These are phyloP conservation scores for Apocheima hispidaria DNA, from an alignment of 2,888 invertebrate genomes.

Conservation along the genomic window DNA sequence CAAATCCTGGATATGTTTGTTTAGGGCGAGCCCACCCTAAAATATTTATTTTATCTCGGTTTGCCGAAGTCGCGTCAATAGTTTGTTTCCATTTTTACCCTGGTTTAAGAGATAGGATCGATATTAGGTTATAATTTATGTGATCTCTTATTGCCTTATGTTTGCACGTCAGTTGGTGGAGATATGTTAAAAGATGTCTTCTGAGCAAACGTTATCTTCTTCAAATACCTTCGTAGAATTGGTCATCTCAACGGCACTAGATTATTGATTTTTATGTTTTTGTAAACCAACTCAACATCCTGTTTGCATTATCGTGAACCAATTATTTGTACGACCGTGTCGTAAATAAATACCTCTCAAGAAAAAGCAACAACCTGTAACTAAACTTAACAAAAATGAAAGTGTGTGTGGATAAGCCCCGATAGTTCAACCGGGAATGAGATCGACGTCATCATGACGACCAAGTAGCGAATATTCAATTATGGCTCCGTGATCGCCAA, in stretches of 20 bases:
- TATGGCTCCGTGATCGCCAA: too few species aligned
- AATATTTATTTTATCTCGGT: constrained; percentile 86
- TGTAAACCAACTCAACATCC: constrained; percentile 63
- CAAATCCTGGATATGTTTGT: constrained; percentile 84
- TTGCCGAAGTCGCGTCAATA: constrained; percentile 85
- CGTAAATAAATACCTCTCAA: too few species aligned
- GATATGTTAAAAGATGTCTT: constrained; percentile 81
- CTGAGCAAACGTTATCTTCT: constrained; percentile 77
- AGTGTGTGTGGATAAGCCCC: too few species aligned
- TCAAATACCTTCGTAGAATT: constrained; percentile 81
- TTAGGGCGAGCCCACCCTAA: constrained; percentile 85
- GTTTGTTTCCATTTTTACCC: constrained; percentile 81
- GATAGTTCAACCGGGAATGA: too few species aligned
- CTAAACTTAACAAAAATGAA: too few species aligned
- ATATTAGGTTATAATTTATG: constrained; percentile 81
- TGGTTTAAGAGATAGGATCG: constrained; percentile 76
- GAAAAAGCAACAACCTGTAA: too few species aligned
- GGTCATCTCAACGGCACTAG: constrained; percentile 54
- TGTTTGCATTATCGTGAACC: constrained; percentile 61
- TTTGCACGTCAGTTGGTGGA: constrained; percentile 67
- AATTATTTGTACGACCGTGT: not conserved
- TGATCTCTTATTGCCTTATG: constrained; percentile 68
- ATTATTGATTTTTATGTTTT: constrained; percentile 73
- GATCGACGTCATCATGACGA: too few species aligned
- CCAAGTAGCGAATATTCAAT: too few species aligned